phyloP scores from a whole-genome alignment of 2,888 invertebrate species.

The Drosophila villosipedis region DNA sequence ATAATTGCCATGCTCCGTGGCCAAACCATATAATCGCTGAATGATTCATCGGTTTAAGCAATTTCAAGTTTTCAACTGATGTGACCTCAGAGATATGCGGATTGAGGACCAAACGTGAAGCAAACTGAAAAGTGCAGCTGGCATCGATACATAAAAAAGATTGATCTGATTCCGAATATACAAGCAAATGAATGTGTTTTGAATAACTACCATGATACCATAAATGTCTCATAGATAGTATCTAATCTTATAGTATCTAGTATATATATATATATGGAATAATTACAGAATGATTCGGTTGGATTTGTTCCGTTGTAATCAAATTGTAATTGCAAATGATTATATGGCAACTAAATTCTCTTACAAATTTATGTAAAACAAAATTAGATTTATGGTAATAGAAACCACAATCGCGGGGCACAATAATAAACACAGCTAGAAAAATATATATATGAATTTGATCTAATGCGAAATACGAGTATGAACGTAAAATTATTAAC shows the following conservation, averaged over 20 bases:
- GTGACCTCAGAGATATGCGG: constrained; percentile 23
- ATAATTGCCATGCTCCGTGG: constrained; percentile 66
- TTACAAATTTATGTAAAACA: background rate
- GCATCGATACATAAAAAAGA: background rate
- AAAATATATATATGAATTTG: constrained; percentile 36
- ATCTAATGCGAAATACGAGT: constrained; percentile 14
- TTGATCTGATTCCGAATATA: background rate
- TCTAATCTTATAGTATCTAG: no score
- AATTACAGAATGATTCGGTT: background rate
- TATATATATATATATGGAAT: background rate
- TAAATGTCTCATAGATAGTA: background rate
- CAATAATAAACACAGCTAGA: background rate
- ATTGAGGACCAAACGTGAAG: constrained; percentile 19
- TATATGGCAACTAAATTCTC: background rate
- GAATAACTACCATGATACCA: background rate
- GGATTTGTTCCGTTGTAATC: background rate
- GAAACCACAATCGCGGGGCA: background rate
- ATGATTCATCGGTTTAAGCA: constrained; percentile 56
- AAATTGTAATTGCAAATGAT: background rate
- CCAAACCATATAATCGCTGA: constrained; percentile 46
- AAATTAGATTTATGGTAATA: background rate
- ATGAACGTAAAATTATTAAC: constrained; percentile 29
- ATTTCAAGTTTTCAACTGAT: constrained; percentile 20
- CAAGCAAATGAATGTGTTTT: background rate
- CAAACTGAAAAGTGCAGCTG: constrained; percentile 6